Evolutionary conservation across 2,797 vertebrate species (phyloP), one percentile per base, ranked within the genome.

Genomic region (Rhabdophis nuchalis): DNA sequence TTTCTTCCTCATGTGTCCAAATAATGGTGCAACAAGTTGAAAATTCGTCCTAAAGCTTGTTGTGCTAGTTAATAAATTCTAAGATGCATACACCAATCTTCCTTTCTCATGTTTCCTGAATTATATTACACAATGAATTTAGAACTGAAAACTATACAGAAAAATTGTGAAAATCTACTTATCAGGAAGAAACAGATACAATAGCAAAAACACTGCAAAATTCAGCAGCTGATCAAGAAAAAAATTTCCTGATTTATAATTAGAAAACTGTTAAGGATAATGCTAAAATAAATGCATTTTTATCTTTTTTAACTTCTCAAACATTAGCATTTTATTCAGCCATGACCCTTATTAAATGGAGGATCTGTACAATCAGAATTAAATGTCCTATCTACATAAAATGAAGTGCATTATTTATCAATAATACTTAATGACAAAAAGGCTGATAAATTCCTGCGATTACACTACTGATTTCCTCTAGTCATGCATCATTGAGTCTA

Each of bases 341-440:
- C 97, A 96, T 97, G 94, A 94, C 95, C 95, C 94, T 95, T 95
- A 95, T 95, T 96, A 96, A 97, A 97, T 96, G 96, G 96, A 96
- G 97, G 95, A 95, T 95, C 96, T 91, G 93, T 96, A 91, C 94
- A 97, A 91, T 96, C 96, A 96, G 96, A 97, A 97, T 98, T 98
- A 97, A 98, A 96, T 93, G 88, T 96, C 96, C 97, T 94, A 96
- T 96, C 97, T 96, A 92, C 96, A 97, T 94, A 95, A 96, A 97
- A 96, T 95, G 96, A 97, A 96, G 96, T 95, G 95, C 94, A 94
- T 97, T 97, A 98, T 97, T 98, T 98, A 97, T 98, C 97, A 97
- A 97, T 97, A 97, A 97, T 97, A 97, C 96, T 97, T 97, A 97
- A 98, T 97, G 97, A 98, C 97, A 96, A 97, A 97, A 97, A 93